Evolutionary conservation across 2,797 vertebrate genomes (phyloP).

Genomic region (Xyrichtys novacula): DNA sequence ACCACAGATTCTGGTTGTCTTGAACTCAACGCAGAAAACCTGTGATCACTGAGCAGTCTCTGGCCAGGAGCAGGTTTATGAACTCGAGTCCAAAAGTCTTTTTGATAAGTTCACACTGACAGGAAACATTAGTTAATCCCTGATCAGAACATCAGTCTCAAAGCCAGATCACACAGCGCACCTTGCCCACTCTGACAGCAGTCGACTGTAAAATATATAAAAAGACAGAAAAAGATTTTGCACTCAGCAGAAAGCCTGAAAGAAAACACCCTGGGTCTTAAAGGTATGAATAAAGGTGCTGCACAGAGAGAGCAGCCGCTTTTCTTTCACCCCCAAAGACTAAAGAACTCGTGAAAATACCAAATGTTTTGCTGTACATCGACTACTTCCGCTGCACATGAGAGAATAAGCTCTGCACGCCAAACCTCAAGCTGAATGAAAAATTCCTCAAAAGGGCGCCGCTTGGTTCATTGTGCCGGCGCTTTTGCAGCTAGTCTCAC

Average conservation of each 20-base stretch:
- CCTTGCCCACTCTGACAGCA: conserved; percentile 21
- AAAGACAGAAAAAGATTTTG: conserved; percentile 1
- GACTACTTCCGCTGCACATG: conserved; percentile 18
- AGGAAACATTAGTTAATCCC: conserved; percentile 24
- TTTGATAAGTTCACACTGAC: conserved; percentile 12
- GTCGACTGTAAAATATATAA: conserved; percentile 15
- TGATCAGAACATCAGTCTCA: not conserved
- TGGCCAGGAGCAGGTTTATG: not conserved
- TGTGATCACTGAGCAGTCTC: not conserved
- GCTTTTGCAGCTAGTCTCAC: conserved; percentile 47
- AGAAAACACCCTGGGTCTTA: conserved; percentile 33
- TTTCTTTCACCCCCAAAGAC: conserved; percentile 31
- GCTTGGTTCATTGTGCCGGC: conserved; percentile 9
- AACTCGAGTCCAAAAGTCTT: conserved; percentile 6
- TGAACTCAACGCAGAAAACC: too few relatives aligned
- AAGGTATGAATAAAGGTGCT: conserved; percentile 1
- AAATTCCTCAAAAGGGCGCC: conserved; percentile 26
- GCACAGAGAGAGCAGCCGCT: conserved; percentile 51
- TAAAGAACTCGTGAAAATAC: conserved; percentile 23
- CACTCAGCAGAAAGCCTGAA: conserved; percentile 41
- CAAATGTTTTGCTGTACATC: conserved; percentile 41
- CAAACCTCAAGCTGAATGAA: conserved; percentile 26
- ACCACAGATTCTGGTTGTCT: not conserved
- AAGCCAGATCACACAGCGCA: conserved; percentile 2
- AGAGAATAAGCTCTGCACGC: conserved; percentile 23